Evolutionary conservation across 2,113 vertebrate genomes (phyloP), one percentile per base, ranked within the genome.

Genomic region (Chascanopsetta lugubris): DNA sequence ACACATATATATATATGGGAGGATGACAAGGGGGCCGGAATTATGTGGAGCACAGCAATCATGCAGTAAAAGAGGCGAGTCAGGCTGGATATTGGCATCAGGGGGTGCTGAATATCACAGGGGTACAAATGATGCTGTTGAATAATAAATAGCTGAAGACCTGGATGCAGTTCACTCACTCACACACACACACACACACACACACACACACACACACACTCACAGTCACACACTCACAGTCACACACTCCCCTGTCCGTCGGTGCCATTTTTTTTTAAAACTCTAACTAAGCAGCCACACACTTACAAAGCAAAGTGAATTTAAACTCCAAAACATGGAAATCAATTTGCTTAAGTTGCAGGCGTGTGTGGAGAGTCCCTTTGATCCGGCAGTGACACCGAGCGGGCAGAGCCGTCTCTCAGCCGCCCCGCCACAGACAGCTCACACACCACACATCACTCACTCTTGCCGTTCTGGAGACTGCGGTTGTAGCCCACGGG

Each of bases 401-500:
- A 48, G 32, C 38, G 56, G 32, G 4, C 32, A 58, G 54, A 67
- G 7, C 20, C 40, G 70, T 80, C 69, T 32, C 56, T 82, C 75
- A 74, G 49, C 32, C 51, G 13, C 53, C 49, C 15, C 65, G 26
- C 66, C 40, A 56, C 56, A 56, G 45, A 63, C 50, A 51, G 66
- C 77, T 69, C 8, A 30, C 64, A 67, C 36, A 56, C 27, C 64
- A 67, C 36, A 56, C 27, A 63, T 77, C 66, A 95, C 95, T 96
- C 87, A 96, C 95, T 93, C 81, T 96, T 96, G 83, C 94, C 94
- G 1, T 87, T 93, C 76, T 94, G 92, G 80, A 97, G 93, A 82
- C 88, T 92, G 83, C 93, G 91, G 86, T 93, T 93, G 86, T 93
- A 96, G 80, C 95, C 95, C 22, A 95, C 95, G 0, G 95, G 96